These are phyloP conservation scores for Coregonus suidteri DNA, from an alignment of 2,797 vertebrate species.

Conservation along the genomic window DNA sequence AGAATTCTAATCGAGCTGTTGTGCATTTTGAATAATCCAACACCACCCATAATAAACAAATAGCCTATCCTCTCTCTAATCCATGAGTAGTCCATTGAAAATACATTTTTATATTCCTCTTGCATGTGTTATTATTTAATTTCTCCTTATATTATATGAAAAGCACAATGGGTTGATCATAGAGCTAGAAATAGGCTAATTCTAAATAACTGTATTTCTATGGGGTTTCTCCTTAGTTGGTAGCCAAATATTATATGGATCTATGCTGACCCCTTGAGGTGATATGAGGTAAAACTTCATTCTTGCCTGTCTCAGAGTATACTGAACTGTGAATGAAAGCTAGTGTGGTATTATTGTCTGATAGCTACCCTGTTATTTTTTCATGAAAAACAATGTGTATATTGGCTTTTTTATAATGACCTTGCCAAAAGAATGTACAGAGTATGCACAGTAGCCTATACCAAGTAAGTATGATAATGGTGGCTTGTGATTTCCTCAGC, in stretches of 20 bases:
- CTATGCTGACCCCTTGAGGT: constrained; percentile 15
- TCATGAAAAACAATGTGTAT: background rate
- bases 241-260: background rate
- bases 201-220: background rate
- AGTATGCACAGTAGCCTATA: no score
- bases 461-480: background rate
- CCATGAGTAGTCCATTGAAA: background rate
- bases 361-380: background rate
- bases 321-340: background rate
- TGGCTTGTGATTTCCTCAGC: background rate
- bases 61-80: background rate
- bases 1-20: background rate
- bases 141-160: background rate
- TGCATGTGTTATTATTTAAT: background rate
- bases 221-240: background rate
- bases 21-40: background rate
- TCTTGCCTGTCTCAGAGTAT: background rate
- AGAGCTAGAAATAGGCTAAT: background rate
- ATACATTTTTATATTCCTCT: background rate
- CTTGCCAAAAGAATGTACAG: no score
- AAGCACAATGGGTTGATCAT: background rate
- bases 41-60: background rate
- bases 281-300: background rate
- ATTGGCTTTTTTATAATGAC: background rate
- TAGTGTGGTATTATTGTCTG: background rate